Conservation (phyloP, 2,797 vertebrate species). For the Microchirus variegatus region DNA sequence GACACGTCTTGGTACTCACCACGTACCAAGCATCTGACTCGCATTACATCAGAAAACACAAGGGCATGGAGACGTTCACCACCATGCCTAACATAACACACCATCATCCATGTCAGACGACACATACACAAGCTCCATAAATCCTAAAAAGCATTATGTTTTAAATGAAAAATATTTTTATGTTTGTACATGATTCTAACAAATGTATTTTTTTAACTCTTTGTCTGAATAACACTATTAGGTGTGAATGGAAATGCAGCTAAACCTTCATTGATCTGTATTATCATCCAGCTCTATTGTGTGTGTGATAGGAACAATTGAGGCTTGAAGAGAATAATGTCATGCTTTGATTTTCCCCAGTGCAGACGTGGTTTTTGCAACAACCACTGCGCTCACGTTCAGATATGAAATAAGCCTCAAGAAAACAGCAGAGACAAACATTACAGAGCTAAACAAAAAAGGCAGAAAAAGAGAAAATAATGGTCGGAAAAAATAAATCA, state of each 20-base stretch:
- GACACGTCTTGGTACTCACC: conserved; percentile 22
- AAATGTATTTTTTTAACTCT: too few relatives aligned
- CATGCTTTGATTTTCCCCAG: conserved; percentile 21
- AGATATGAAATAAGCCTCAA: conserved; percentile 20
- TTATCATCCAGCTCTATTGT: neutral
- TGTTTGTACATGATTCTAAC: too few relatives aligned
- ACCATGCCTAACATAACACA: conserved; percentile 7
- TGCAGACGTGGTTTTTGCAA: neutral
- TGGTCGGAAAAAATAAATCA: neutral
- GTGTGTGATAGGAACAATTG: neutral
- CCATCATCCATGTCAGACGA: neutral
- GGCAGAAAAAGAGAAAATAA: conserved; percentile 19
- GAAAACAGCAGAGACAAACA: conserved; percentile 41
- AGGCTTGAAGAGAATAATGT: conserved; percentile 21
- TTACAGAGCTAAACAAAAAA: conserved; percentile 21
- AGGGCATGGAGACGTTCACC: conserved; percentile 9
- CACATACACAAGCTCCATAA: too few relatives aligned
- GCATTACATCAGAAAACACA: conserved; percentile 39
- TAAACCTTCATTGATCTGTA: too few relatives aligned
- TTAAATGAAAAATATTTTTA: too few relatives aligned
- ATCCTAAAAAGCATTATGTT: too few relatives aligned
- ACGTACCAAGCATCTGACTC: conserved; percentile 43
- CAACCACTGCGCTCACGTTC: conserved; percentile 15
- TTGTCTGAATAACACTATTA: too few relatives aligned
- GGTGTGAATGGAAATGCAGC: too few relatives aligned